Evolutionary conservation across 2,888 invertebrate genomes (phyloP).

Genomic region (Drosophila ezoana): DNA sequence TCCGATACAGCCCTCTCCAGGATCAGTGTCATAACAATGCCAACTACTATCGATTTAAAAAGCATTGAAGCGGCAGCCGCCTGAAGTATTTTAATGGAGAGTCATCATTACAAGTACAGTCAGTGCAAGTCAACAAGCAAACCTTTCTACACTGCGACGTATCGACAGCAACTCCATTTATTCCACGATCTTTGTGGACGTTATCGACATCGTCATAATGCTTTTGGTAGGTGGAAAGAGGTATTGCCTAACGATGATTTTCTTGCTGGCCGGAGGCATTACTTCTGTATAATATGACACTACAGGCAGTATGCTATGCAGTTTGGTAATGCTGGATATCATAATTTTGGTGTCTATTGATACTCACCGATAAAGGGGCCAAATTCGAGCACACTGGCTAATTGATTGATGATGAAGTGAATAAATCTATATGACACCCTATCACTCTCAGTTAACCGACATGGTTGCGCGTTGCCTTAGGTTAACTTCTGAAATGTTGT

Average conservation of each 20-base stretch:
- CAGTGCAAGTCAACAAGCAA: no score
- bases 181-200: no score
- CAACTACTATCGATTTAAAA: background rate
- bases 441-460: slow-evolving; percentile 3
- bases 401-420: background rate
- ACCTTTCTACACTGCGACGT: background rate
- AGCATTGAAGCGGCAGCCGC: background rate
- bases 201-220: background rate
- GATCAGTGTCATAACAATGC: slow-evolving; percentile 3
- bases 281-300: background rate
- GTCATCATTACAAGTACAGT: background rate
- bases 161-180: background rate
- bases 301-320: background rate
- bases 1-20: slow-evolving; percentile 3
- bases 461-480: slow-evolving; percentile 7
- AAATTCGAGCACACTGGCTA: background rate
- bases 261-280: background rate
- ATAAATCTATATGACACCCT: background rate
- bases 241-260: no score
- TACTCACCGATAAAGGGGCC: background rate
- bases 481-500: slow-evolving; percentile 1
- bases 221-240: background rate
- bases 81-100: background rate
- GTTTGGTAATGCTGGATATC: background rate
- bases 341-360: background rate